Evolutionary conservation across 2,113 vertebrate species (phyloP).

Genomic region (Menidia beryllina): DNA sequence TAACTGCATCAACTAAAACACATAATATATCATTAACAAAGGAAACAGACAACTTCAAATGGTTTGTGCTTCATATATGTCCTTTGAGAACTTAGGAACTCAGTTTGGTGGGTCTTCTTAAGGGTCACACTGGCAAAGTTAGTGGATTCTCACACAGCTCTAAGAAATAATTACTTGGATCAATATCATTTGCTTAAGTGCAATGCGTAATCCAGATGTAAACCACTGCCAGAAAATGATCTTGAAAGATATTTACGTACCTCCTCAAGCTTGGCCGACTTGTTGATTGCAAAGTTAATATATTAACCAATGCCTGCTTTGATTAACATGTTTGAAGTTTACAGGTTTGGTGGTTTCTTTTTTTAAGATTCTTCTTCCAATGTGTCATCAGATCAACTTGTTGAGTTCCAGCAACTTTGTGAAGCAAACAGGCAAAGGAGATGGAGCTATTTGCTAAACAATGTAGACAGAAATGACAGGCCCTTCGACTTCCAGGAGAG

Average conservation of each 20-base stretch:
- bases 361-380: conserved; percentile 18
- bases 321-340: conserved; percentile 61
- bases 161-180: conserved; percentile 29
- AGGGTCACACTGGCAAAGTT: conserved; percentile 47
- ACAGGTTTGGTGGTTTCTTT: conserved; percentile 42
- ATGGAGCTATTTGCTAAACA: conserved; percentile 21
- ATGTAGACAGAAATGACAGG: conserved; percentile 28
- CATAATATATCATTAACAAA: conserved; percentile 6
- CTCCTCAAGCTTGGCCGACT: conserved; percentile 56
- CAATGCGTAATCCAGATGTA: conserved; percentile 11
- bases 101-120: conserved; percentile 36
- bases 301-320: conserved; percentile 29
- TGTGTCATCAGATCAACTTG: conserved; percentile 63
- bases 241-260: conserved; percentile 37
- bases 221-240: conserved; percentile 1
- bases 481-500: conserved; percentile 26
- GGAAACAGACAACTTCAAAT: background rate
- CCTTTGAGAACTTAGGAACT: conserved; percentile 30
- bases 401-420: conserved; percentile 55
- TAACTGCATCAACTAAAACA: conserved; percentile 2
- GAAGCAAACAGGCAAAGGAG: background rate
- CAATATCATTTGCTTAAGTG: conserved; percentile 19
- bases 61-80: conserved; percentile 6
- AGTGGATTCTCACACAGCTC: conserved; percentile 49
- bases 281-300: conserved; percentile 68